Conservation (phyloP, 2,797 vertebrate species). For the Myiotriccus ornatus region DNA sequence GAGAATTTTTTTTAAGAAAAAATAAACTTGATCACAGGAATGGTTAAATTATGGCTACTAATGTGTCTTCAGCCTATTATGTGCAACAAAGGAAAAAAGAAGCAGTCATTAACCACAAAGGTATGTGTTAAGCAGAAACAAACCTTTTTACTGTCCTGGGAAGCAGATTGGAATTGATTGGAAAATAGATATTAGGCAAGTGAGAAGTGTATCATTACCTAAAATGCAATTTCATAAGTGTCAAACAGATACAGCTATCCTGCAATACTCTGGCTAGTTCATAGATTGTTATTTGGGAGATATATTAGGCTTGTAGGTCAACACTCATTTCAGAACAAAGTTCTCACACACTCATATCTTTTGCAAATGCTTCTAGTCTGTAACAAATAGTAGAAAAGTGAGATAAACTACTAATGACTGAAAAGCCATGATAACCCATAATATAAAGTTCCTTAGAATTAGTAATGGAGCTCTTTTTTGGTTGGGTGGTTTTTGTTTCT, state of each 20-base stretch:
- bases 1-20: neutral
- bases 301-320: too few species aligned
- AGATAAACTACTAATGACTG: neutral
- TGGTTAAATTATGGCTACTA: neutral
- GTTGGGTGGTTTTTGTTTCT: too few species aligned
- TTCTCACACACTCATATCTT: neutral
- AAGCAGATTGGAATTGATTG: slow-evolving; percentile 45
- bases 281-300: neutral
- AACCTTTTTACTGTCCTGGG: neutral
- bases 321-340: neutral
- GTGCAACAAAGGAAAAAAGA: neutral
- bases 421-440: neutral
- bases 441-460: neutral
- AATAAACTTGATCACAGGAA: neutral
- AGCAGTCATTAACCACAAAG: neutral
- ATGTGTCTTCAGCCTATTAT: neutral
- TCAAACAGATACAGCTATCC: neutral
- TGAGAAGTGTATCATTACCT: slow-evolving; percentile 38
- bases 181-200: slow-evolving; percentile 16
- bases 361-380: neutral
- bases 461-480: neutral
- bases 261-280: neutral
- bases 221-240: slow-evolving; percentile 44
- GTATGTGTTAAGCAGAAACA: neutral
- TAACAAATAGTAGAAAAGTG: neutral